Evolutionary conservation across 2,113 vertebrate genomes (phyloP).

Genomic region (Ammodramus savannarum): DNA sequence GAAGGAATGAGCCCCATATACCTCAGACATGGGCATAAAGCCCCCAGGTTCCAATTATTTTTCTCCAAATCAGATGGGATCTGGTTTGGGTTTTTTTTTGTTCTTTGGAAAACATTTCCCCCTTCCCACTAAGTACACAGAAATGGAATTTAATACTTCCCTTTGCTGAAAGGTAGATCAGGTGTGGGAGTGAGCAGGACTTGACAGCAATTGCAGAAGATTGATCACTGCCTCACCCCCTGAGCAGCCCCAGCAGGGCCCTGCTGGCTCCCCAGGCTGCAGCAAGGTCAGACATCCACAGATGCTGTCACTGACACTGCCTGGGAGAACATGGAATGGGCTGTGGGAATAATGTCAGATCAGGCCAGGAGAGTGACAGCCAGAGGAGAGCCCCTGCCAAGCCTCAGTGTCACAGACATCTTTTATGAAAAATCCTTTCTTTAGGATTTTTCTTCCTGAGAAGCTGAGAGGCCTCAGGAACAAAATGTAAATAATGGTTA

Average conservation of each 20-base stretch:
- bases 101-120: not conserved
- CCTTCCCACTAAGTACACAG: not conserved
- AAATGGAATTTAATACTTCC: not conserved
- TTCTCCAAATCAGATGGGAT: not conserved
- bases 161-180: not conserved
- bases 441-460: too few relatives aligned
- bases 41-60: accelerated
- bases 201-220: not conserved
- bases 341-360: not conserved
- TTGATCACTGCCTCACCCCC: not conserved
- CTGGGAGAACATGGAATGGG: not conserved
- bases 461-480: too few relatives aligned
- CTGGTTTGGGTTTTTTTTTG: not conserved
- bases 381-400: not conserved
- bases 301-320: not conserved
- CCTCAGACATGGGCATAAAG: not conserved
- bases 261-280: not conserved
- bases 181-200: not conserved
- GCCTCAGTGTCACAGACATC: not conserved
- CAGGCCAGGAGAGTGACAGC: not conserved
- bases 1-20: not conserved
- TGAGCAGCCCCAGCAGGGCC: accelerated
- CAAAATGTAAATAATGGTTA: too few relatives aligned
- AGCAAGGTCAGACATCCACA: not conserved
- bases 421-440: too few relatives aligned